These are phyloP conservation scores for Atta cephalotes DNA, from an alignment of 1,140 invertebrate genomes.

Conservation along the genomic window DNA sequence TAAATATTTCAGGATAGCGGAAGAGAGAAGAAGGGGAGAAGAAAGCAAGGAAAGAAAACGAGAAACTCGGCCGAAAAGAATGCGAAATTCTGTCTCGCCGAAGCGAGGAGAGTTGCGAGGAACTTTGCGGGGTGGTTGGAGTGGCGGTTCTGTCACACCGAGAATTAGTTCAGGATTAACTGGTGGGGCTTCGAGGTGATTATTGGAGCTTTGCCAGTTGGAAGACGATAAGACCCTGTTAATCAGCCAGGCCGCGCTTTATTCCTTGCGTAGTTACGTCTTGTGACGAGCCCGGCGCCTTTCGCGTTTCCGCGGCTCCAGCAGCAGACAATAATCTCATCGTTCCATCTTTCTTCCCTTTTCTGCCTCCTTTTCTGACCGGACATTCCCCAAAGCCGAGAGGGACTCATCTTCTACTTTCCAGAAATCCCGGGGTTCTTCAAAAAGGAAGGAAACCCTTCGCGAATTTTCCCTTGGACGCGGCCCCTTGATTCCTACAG, in stretches of 20 bases:
- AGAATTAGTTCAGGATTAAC: constrained; percentile 84
- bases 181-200: constrained; percentile 82
- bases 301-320: constrained; percentile 12
- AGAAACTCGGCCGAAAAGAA: constrained; percentile 39
- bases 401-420: constrained; percentile 66
- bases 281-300: constrained; percentile 55
- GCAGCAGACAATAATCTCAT: constrained; percentile 64
- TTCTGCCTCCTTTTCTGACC: background rate
- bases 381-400: constrained; percentile 66
- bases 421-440: constrained; percentile 46
- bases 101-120: background rate
- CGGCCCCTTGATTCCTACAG: constrained; percentile 13
- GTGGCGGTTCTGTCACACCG: constrained; percentile 77
- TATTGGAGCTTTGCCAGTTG: constrained; percentile 83
- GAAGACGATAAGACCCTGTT: constrained; percentile 82
- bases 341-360: background rate
- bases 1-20: constrained; percentile 72
- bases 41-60: background rate
- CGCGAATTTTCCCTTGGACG: constrained; percentile 55
- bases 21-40: too few species aligned
- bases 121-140: constrained; percentile 66
- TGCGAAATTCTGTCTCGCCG: constrained; percentile 17
- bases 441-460: constrained; percentile 47
- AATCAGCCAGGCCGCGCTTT: constrained; percentile 77
- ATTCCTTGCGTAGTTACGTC: constrained; percentile 47